These are phyloP conservation scores for Ypsolopha scabrella DNA, from an alignment of 2,888 invertebrate species.

Conservation along the genomic window DNA sequence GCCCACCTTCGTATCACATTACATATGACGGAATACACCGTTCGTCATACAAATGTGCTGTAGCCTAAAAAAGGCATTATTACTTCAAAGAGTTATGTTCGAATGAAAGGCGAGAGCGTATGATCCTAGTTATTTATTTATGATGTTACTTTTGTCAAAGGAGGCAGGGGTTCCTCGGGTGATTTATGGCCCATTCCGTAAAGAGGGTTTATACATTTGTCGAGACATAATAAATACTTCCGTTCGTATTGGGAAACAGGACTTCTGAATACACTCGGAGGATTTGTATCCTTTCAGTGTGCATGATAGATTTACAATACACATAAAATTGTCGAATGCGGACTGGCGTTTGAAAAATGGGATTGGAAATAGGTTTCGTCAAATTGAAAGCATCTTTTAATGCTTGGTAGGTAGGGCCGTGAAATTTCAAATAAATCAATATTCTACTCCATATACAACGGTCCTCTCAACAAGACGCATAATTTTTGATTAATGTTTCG, in stretches of 20 bases:
- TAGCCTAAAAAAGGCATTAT: conserved; percentile 9
- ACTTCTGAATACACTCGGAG: conserved; percentile 20
- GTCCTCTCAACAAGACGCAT: too few species aligned
- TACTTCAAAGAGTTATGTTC: conserved; percentile 23
- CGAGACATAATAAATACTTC: conserved; percentile 47
- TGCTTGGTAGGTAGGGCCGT: too few species aligned
- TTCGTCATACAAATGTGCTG: too few species aligned
- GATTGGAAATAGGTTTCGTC: background rate
- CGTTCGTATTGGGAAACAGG: conserved; percentile 25
- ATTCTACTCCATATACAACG: too few species aligned
- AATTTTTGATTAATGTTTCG: too few species aligned
- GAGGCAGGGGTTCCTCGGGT: conserved; percentile 41
- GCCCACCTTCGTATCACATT: background rate
- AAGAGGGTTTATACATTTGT: conserved; percentile 44
- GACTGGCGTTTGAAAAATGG: background rate
- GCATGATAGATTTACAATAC: background rate
- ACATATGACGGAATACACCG: background rate
- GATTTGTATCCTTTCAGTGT: conserved; percentile 19
- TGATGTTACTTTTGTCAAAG: conserved; percentile 53
- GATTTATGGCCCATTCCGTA: conserved; percentile 52
- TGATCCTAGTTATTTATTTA: conserved; percentile 47
- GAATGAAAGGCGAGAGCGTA: conserved; percentile 21
- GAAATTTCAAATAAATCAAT: too few species aligned
- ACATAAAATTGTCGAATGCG: background rate
- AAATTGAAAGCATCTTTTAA: too few species aligned